Evolutionary conservation across 2,888 invertebrate genomes (phyloP).

Genomic region (Lasioglossum pauxillum): DNA sequence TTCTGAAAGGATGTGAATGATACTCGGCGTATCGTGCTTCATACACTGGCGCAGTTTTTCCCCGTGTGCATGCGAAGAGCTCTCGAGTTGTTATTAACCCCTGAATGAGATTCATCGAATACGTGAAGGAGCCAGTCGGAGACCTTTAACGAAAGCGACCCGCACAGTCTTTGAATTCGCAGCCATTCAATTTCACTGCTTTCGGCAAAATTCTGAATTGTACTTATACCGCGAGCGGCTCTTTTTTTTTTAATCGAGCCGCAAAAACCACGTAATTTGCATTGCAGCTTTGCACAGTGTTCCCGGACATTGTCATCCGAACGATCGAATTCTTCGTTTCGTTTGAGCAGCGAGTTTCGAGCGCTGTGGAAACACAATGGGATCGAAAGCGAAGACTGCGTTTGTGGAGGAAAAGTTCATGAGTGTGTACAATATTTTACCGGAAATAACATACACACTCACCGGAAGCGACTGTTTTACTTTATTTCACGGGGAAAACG

Average conservation of each 20-base stretch:
- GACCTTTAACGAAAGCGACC: background rate
- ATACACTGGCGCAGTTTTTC: background rate
- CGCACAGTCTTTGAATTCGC: background rate
- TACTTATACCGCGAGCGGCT: background rate
- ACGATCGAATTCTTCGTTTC: background rate
- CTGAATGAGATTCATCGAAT: conserved; percentile 3
- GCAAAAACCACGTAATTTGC: background rate
- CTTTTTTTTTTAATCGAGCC: background rate
- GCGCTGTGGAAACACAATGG: too few species aligned
- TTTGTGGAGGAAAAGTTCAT: too few species aligned
- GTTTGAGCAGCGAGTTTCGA: too few species aligned
- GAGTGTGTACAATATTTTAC: too few species aligned
- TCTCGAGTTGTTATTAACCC: background rate
- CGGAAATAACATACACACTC: too few species aligned
- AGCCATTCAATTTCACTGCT: background rate
- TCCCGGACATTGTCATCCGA: background rate
- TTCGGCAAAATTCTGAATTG: background rate
- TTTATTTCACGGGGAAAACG: too few species aligned
- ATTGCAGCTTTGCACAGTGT: background rate
- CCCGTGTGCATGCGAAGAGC: background rate
- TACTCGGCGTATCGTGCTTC: background rate
- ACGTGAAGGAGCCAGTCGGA: background rate
- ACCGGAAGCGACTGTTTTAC: too few species aligned
- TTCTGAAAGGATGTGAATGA: background rate
- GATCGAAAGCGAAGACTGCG: too few species aligned